phyloP scores from a whole-genome alignment of 1,140 invertebrate genomes.

The Listronotus oregonensis region DNA sequence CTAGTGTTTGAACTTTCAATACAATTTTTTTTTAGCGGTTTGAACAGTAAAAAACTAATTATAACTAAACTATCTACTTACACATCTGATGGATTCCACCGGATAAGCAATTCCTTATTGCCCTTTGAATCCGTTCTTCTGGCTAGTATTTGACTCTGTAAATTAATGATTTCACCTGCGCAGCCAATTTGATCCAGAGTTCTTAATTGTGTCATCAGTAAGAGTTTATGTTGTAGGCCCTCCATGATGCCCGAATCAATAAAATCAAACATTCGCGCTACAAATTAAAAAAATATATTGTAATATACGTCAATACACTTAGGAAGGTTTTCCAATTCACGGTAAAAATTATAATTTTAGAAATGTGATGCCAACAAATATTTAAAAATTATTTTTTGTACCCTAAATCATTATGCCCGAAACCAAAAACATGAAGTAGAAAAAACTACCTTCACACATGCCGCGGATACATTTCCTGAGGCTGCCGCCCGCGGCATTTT shows the following conservation, averaged over 20 bases:
- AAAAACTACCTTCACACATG: too few species aligned
- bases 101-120: conserved; percentile 65
- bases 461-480: too few species aligned
- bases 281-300: conserved; percentile 40
- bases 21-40: too few species aligned
- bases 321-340: conserved; percentile 5
- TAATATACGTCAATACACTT: too few species aligned
- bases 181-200: conserved; percentile 61
- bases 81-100: conserved; percentile 73
- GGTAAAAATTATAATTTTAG: too few species aligned
- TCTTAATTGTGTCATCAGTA: conserved; percentile 65
- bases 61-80: conserved; percentile 65
- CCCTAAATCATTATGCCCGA: too few species aligned
- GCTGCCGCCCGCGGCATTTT: too few species aligned
- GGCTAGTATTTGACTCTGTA: conserved; percentile 71
- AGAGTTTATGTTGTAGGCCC: conserved; percentile 73
- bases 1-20: too few species aligned
- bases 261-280: conserved; percentile 84
- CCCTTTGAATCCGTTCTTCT: conserved; percentile 66
- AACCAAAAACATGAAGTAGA: too few species aligned
- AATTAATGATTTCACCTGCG: conserved; percentile 62
- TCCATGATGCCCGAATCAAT: conserved; percentile 89
- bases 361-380: too few species aligned
- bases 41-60: too few species aligned
- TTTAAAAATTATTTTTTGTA: too few species aligned